Evolutionary conservation across 2,888 invertebrate species (phyloP).

Genomic region (Congeria kusceri): DNA sequence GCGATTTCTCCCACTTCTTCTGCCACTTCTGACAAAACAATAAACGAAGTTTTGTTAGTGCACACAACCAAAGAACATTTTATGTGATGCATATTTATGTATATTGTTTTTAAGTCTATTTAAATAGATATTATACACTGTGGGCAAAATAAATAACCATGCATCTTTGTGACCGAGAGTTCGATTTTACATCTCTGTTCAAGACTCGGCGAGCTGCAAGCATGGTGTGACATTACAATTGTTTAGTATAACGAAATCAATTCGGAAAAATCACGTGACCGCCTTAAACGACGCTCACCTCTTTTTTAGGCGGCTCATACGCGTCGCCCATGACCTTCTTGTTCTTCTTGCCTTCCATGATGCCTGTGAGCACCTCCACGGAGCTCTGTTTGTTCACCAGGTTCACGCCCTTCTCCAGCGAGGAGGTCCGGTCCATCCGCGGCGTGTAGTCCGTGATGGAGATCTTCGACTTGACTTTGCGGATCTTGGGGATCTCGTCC

Average conservation of each 20-base stretch:
- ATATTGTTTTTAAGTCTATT: too few relatives aligned
- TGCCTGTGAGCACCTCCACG: constrained; percentile 43
- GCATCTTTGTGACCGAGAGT: too few relatives aligned
- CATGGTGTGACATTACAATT: too few relatives aligned
- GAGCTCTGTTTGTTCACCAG: constrained; percentile 29
- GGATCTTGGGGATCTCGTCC: constrained; percentile 24
- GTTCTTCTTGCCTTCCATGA: constrained; percentile 11
- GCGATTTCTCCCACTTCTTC: constrained; percentile 52
- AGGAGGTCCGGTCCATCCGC: constrained; percentile 8
- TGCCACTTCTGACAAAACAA: constrained; percentile 47
- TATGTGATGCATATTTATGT: too few relatives aligned
- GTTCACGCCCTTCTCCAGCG: constrained; percentile 19
- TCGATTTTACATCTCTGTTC: too few relatives aligned
- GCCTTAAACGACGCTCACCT: constrained; percentile 24
- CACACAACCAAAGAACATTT: too few relatives aligned
- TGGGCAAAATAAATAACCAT: too few relatives aligned
- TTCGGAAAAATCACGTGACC: not conserved
- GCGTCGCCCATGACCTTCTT: constrained; percentile 21
- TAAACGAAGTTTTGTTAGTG: too few relatives aligned
- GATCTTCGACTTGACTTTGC: constrained; percentile 40
- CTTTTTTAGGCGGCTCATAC: constrained; percentile 45
- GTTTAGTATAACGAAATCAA: too few relatives aligned
- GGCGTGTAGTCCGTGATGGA: constrained; percentile 56
- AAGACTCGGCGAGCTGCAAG: too few relatives aligned
- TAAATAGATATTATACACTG: too few relatives aligned